These are phyloP conservation scores for Ferdinandea cuprea DNA, from an alignment of 2,888 invertebrate species.

Conservation along the genomic window DNA sequence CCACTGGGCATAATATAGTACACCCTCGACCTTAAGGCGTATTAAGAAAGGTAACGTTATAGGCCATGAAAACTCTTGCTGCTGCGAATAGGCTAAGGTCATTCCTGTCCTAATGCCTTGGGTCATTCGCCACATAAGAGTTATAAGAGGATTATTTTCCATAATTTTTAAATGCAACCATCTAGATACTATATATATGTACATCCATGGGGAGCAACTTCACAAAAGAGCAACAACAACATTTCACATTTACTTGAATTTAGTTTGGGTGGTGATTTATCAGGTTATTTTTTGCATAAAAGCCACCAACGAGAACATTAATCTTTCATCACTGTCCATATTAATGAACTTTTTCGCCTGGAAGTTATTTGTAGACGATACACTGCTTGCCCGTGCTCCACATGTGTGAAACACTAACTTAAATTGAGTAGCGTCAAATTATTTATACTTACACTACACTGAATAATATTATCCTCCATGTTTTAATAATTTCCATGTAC, in stretches of 20 bases:
- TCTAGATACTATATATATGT: too few species aligned
- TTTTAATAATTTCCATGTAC: conserved; percentile 44
- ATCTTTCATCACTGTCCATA: conserved; percentile 10
- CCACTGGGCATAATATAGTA: conserved; percentile 60
- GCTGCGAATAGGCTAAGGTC: conserved; percentile 23
- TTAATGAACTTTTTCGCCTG: neutral
- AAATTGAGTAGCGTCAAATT: conserved; percentile 12
- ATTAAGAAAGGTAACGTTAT: conserved; percentile 38
- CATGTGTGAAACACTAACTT: conserved; percentile 20
- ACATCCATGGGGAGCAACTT: conserved; percentile 8
- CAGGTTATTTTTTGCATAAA: conserved; percentile 38
- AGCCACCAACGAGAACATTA: conserved; percentile 1
- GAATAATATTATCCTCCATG: conserved; percentile 8
- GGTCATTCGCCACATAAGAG: conserved; percentile 27
- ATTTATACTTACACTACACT: conserved; percentile 10
- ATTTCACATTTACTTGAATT: conserved; percentile 15
- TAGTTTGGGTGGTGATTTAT: conserved; percentile 49
- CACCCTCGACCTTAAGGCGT: conserved; percentile 18
- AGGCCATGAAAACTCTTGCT: conserved; percentile 41
- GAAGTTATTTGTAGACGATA: neutral
- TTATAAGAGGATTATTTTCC: conserved; percentile 27
- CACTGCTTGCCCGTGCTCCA: neutral
- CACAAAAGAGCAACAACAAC: neutral
- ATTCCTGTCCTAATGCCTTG: conserved; percentile 26
- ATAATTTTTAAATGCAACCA: conserved; percentile 33